Base-by-base conservation (phyloP, 2,797 vertebrate genomes). In the Melopsittacus undulatus region DNA sequence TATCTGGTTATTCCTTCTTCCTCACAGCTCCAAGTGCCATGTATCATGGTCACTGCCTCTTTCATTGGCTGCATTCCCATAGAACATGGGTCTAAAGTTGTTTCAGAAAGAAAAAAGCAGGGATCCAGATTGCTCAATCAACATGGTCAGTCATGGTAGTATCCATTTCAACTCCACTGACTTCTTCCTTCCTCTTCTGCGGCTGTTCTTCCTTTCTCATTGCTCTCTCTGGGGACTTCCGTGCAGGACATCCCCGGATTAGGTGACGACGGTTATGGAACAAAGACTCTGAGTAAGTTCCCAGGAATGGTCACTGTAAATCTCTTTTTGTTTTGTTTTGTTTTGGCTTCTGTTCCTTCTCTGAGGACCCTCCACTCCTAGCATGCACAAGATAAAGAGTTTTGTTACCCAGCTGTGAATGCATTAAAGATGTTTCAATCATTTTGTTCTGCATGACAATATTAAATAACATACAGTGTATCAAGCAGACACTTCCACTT, bases 261-360 rank as follows among this genome's bases (percentile, higher is more conserved):
- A 98, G 98, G 99, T 99, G 99, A 99, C 98, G 99, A 99, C 98
- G 99, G 99, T 98, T 99, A 99, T 99, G 99, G 99, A 98, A 99
- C 99, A 98, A 99, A 99, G 98, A 98, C 98, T 96, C 99, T 99
- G 98, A 99, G 99, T 99, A 99, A 99, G 99, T 99, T 98, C 98
- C 98, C 97, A 98, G 98, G 98, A 99, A 98, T 98, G 98, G 97
- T 98, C 98, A 98, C 98, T 98, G 95, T 97, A 98, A 98, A 97
- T 95, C 97, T 96, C 95, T 94, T 94, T 96, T 97, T 98, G 97
- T 95, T 96, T 86, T 93, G 95, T 95, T 97, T 95, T 91, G 97
- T 97, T 98, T 98, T 97, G 97, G 95, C 96, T 98, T 98, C 97
- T 97, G 96, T 98, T 97, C 95, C 97, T 98, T 97, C 94, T 97